Base-by-base conservation (phyloP, 2,888 invertebrate species). In the Gerris lacustris region DNA sequence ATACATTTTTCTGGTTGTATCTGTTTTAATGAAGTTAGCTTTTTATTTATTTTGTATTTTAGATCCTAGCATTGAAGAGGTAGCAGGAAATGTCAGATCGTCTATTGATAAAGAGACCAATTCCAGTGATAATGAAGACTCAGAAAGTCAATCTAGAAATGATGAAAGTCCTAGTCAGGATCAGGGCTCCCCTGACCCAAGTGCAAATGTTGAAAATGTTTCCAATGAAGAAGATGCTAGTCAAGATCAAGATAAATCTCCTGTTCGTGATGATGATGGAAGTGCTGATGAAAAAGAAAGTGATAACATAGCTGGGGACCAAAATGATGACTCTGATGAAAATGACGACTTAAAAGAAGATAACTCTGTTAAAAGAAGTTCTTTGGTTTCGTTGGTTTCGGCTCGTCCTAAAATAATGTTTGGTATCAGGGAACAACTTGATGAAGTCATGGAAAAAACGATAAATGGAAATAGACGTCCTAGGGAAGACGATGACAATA, bases 131-230 rank as follows among this genome's bases (percentile, higher is more conserved):
- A 68, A 72, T 66, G 45, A 45, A 0, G 77, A 80, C 1, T 76
- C 78, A 6, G 80, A 69, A 67, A 69, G 80, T 70, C 77, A 76
- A 0, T 77, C 72, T 6, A 71, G 75, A 62, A 73, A 76, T 63
- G 80, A 80, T 44, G 69, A 71, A 67, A 64, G 64, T 15, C 9
- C 69, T 9, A 62, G 44, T 67, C 71, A 72, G 17, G 72, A 69
- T 31, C 63, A 71, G 67, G 72, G 71, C 45, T 64, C 71, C 64
- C 68, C 71, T 44, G 71, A 72, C 18, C 67, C 67, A 9, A 70
- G 69, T 44, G 69, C 69, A 43, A 71, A 70, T n/a, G 72, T 68
- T 31, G 71, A 71, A 67, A 31, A 31, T 4, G 31, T 2, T 31
- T 31, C 31, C 1, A 31, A 31, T 31, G 31, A 31, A 31, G 31